phyloP scores from a whole-genome alignment of 2,113 vertebrate species.

The Pterocles orientalis region DNA sequence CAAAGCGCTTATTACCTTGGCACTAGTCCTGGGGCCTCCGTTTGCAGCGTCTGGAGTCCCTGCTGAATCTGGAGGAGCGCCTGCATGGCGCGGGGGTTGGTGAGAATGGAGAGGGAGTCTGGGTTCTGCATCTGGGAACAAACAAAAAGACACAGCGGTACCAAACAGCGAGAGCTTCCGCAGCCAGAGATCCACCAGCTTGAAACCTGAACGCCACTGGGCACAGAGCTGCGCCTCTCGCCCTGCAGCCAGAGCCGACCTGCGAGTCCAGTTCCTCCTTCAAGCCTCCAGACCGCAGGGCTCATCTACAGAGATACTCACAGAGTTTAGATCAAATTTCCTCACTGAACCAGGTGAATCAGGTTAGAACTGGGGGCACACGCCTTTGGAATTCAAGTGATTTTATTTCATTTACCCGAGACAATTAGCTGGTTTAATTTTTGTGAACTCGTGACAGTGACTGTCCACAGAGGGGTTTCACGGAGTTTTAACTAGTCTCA shows the following conservation, averaged over 20 bases:
- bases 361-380: neutral
- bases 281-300: neutral
- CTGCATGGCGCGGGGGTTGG: slow-evolving; percentile 97
- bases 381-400: neutral
- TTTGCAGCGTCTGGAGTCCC: slow-evolving; percentile 95
- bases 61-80: slow-evolving; percentile 98
- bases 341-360: neutral
- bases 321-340: neutral
- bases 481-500: neutral
- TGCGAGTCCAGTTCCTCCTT: neutral
- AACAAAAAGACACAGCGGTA: neutral
- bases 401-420: neutral
- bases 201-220: neutral
- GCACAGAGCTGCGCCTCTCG: neutral
- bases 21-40: slow-evolving; percentile 95
- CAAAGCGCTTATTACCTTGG: slow-evolving; percentile 76
- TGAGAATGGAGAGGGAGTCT: slow-evolving; percentile 93
- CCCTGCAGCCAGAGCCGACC: neutral
- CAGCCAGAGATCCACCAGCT: neutral
- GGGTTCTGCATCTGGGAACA: slow-evolving; percentile 95
- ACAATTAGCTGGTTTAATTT: neutral
- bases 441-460: neutral
- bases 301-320: neutral
- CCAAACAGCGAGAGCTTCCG: neutral
- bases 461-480: neutral